These are phyloP conservation scores for Sternotherus odoratus DNA, from an alignment of 2,797 vertebrate species.

Conservation along the genomic window DNA sequence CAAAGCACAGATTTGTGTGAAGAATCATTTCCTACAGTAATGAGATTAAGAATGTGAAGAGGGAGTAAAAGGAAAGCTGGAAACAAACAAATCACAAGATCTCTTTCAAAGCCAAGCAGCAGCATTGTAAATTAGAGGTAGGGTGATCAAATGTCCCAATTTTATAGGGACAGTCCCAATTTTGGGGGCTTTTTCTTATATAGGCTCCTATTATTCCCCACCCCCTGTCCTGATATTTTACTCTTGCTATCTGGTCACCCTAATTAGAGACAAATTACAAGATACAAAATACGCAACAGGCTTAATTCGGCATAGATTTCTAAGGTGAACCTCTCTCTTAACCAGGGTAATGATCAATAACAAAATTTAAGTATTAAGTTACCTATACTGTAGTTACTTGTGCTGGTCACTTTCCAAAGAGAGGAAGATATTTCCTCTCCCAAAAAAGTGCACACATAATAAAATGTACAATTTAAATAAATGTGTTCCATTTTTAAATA, in stretches of 20 bases:
- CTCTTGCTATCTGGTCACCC: no score
- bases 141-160: no score
- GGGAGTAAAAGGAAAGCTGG: conserved; percentile 45
- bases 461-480: neutral
- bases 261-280: conserved; percentile 20
- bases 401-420: neutral
- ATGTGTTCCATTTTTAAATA: neutral
- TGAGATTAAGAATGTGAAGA: conserved; percentile 28
- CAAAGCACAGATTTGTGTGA: neutral
- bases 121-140: conserved; percentile 28
- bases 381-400: neutral
- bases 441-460: neutral
- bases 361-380: neutral
- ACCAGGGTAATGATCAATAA: conserved; percentile 24
- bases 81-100: conserved; percentile 10
- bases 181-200: no score
- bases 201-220: no score
- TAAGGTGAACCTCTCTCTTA: neutral
- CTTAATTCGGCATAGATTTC: neutral
- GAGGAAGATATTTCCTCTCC: neutral
- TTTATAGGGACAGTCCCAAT: no score
- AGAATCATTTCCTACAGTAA: neutral
- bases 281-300: conserved; percentile 28
- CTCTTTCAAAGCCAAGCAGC: conserved; percentile 46
- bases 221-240: no score